Evolutionary conservation across 2,888 invertebrate species (phyloP), one percentile per base, ranked within the genome.

Genomic region (Heliconius sara): DNA sequence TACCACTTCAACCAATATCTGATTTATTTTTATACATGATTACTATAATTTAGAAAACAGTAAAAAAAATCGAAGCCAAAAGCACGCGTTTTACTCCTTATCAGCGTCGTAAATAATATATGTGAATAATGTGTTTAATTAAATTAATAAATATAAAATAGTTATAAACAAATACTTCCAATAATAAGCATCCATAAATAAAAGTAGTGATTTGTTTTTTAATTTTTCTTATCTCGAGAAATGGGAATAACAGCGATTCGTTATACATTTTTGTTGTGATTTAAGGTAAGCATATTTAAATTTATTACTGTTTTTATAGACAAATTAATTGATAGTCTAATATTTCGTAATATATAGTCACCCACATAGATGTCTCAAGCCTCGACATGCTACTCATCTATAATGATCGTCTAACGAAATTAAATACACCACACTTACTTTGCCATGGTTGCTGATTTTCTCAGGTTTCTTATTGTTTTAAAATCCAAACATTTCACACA

Each of bases 401-500:
- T 75, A 79, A 75, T 67, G 66, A 78, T 79, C 57, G 39, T 74
- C 52, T 74, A 80, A 63, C 52, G 68, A 77, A 77, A 77, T 79
- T 79, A 79, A 80, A 65, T 47, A 76, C 57, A 77, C 67, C 47
- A 63, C 67, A 92, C 94, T 92, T 86, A 94, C 94, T 94, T 94
- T 86, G 94, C 93, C 94, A 94, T 94, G 87, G 91, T 93, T 88
- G 82, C 81, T 57, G 76, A 65, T 82, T 83, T 83, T 84, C 76
- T 76, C 39, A 34, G 47, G 57, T 5, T 76, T 60, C 65, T 72
- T 70, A 72, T 81, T 73, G 80, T 68, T 79, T 79, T 65, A 81
- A 82, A 79, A 84, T 89, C 83, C 89, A 80, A 87, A 84, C 91
- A 92, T 91, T 82, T 83, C 85, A 86, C 79, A 77, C 47, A 66